phyloP scores from a whole-genome alignment of 1,140 invertebrate species.

The Diorhabda carinulata region DNA sequence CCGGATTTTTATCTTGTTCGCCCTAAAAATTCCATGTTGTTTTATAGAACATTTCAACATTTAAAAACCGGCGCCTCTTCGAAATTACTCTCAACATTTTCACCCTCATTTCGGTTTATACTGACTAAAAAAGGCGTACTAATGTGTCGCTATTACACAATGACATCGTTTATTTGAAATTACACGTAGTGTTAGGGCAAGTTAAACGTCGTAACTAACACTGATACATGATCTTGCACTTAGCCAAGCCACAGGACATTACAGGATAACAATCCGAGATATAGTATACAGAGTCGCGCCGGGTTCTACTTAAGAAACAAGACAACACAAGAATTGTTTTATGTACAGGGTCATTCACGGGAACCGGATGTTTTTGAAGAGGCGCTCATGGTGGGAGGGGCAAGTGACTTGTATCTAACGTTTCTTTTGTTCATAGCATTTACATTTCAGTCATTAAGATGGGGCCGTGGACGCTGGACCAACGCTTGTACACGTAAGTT shows the following conservation, averaged over 20 bases:
- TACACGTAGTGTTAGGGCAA: background rate
- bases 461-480: too few species aligned
- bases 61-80: background rate
- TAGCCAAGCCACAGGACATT: background rate
- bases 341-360: too few species aligned
- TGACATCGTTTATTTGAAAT: conserved; percentile 1
- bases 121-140: background rate
- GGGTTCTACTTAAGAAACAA: too few species aligned
- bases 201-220: conserved; percentile 2
- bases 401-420: too few species aligned
- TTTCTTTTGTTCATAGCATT: too few species aligned
- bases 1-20: background rate
- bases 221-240: conserved; percentile 1
- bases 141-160: background rate
- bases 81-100: background rate
- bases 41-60: conserved; percentile 1
- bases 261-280: background rate
- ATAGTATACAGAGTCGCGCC: background rate
- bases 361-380: too few species aligned
- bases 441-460: too few species aligned
- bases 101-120: background rate
- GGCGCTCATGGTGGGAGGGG: too few species aligned
- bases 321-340: too few species aligned
- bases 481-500: too few species aligned
- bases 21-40: background rate